Percentiles rank a stretch among this genome's conserved stretches.
phyloP scores from a whole-genome alignment of 2,797 vertebrate species.

The Chiroxiphia lanceolata region DNA sequence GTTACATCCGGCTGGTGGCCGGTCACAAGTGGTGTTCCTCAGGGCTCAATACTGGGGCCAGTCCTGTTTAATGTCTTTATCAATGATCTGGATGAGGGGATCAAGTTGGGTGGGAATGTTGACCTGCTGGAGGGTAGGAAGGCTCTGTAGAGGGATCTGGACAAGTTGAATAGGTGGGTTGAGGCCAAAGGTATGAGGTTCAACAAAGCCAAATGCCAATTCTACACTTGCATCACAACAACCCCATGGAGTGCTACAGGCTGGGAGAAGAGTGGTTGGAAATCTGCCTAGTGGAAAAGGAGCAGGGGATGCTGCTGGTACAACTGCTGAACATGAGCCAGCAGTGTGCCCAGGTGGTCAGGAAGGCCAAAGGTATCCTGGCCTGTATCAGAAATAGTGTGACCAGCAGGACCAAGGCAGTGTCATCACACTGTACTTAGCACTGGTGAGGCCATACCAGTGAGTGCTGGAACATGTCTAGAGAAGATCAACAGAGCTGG shows the following conservation, averaged over 20 bases:
- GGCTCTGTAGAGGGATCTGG: background rate
- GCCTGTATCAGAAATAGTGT: background rate
- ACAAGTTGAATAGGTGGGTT: background rate
- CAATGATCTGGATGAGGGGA: background rate
- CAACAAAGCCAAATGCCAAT: background rate
- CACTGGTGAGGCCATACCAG: background rate
- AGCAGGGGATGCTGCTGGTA: background rate
- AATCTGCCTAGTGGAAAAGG: background rate
- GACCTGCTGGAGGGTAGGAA: background rate
- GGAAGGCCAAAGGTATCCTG: background rate
- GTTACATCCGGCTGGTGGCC: background rate
- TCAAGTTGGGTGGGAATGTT: background rate
- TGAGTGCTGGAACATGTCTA: background rate
- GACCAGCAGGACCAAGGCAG: background rate
- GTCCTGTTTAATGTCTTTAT: background rate
- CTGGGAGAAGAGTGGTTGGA: background rate
- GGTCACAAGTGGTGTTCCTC: background rate
- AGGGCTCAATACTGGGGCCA: background rate
- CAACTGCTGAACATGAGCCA: background rate
- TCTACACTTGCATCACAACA: background rate
- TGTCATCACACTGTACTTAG: background rate
- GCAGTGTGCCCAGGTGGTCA: background rate
- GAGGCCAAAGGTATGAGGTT: background rate
- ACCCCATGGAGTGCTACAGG: too few relatives aligned
- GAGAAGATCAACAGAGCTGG: background rate